Percentiles rank a stretch among this genome's conserved stretches.
Evolutionary conservation across 1,140 invertebrate species (phyloP).

Genomic region (Arctopsyche grandis): DNA sequence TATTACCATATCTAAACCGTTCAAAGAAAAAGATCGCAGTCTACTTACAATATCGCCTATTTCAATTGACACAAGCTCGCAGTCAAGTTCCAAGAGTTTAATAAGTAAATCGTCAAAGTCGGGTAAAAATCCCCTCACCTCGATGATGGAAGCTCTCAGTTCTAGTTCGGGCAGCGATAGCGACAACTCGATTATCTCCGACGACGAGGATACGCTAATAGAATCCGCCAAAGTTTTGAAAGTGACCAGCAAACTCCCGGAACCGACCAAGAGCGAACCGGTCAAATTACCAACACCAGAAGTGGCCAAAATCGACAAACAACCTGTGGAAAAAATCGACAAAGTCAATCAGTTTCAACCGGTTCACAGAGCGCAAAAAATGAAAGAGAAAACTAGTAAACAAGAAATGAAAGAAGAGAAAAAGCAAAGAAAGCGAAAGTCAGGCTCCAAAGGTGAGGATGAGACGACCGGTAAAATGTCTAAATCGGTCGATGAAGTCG

Average conservation of each 20-base stretch:
- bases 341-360: conserved; percentile 58
- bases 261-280: conserved; percentile 55
- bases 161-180: conserved; percentile 42
- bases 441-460: conserved; percentile 60
- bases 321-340: conserved; percentile 61
- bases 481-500: conserved; percentile 52
- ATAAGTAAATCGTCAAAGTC: conserved; percentile 37
- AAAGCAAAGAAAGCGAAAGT: conserved; percentile 69
- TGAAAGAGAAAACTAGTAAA: conserved; percentile 59
- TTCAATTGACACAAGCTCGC: conserved; percentile 65
- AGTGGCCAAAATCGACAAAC: conserved; percentile 60
- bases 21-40: conserved; percentile 60
- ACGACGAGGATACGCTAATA: conserved; percentile 47
- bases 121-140: conserved; percentile 40
- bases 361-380: conserved; percentile 61
- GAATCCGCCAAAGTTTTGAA: conserved; percentile 27
- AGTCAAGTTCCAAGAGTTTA: conserved; percentile 61
- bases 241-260: conserved; percentile 12
- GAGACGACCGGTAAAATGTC: conserved; percentile 56
- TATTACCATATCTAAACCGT: conserved; percentile 29
- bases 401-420: conserved; percentile 66
- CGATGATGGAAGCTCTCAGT: conserved; percentile 43
- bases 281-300: conserved; percentile 59
- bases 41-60: conserved; percentile 63
- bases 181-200: conserved; percentile 44